phyloP scores from a whole-genome alignment of 2,113 vertebrate species.

The Sarotherodon lohbergeri region DNA sequence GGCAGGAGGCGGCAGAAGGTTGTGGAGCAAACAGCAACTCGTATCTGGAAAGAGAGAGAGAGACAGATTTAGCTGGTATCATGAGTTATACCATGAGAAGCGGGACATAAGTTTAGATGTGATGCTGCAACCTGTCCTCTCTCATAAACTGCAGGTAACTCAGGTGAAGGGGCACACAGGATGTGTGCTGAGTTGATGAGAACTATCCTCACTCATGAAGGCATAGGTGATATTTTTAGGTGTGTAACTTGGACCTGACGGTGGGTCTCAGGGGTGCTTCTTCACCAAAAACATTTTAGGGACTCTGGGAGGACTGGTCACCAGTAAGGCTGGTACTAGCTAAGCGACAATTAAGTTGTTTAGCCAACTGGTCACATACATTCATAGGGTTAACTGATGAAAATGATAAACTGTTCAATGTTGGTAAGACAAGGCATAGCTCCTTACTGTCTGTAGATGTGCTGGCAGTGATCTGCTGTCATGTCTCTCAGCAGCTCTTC shows the following conservation, averaged over 20 bases:
- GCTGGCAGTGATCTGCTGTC: slow-evolving; percentile 87
- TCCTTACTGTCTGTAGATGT: slow-evolving; percentile 84
- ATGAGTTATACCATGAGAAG: no score
- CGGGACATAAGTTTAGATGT: background rate
- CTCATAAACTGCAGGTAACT: background rate
- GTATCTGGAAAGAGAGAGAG: slow-evolving; percentile 71
- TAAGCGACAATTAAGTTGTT: background rate
- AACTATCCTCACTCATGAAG: background rate
- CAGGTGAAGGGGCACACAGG: background rate
- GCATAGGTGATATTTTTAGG: background rate
- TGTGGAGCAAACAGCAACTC: slow-evolving; percentile 90
- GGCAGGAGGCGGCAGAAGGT: slow-evolving; percentile 76
- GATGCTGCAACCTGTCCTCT: background rate
- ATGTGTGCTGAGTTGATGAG: no score
- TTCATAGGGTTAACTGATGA: background rate
- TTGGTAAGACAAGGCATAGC: background rate
- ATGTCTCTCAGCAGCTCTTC: slow-evolving; percentile 90
- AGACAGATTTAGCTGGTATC: background rate
- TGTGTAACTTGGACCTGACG: background rate
- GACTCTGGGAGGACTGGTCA: fast-evolving
- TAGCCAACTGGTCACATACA: no score
- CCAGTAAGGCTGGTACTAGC: background rate
- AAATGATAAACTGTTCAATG: background rate
- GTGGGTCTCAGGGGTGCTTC: fast-evolving
- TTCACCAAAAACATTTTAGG: background rate